Evolutionary conservation across 2,113 vertebrate species (phyloP).

Genomic region (Acinonyx jubatus): DNA sequence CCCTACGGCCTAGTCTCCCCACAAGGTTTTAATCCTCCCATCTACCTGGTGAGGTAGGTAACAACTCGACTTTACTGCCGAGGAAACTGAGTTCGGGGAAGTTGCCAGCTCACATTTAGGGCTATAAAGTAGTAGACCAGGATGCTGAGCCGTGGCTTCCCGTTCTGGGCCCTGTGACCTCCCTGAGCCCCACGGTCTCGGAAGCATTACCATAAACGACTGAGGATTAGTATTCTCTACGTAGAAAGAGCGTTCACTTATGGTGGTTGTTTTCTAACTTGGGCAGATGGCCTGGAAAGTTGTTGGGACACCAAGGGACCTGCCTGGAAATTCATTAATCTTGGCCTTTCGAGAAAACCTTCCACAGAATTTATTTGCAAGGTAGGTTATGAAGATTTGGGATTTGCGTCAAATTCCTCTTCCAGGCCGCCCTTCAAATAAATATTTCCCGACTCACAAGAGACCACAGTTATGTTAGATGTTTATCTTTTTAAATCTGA

Average conservation of each 20-base stretch:
- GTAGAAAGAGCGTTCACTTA: not conserved
- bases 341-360: slow-evolving; percentile 52
- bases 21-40: not conserved
- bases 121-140: not conserved
- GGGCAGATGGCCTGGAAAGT: slow-evolving; percentile 42
- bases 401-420: slow-evolving; percentile 57
- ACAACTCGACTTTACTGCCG: not conserved
- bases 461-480: slow-evolving; percentile 51
- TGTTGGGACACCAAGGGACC: not conserved
- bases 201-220: not conserved
- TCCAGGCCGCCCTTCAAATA: slow-evolving; percentile 38
- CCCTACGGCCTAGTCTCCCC: not conserved
- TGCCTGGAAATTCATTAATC: not conserved
- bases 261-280: not conserved
- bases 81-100: slow-evolving; percentile 22
- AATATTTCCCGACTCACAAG: slow-evolving; percentile 40
- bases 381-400: slow-evolving; percentile 47
- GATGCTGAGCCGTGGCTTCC: not conserved
- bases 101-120: not conserved
- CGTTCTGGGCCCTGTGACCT: not conserved
- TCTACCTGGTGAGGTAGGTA: not conserved
- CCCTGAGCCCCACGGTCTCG: not conserved
- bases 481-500: slow-evolving; percentile 48
- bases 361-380: slow-evolving; percentile 54
- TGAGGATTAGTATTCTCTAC: not conserved